Base-by-base conservation (phyloP, 2,113 vertebrate species). In the Lota lota region DNA sequence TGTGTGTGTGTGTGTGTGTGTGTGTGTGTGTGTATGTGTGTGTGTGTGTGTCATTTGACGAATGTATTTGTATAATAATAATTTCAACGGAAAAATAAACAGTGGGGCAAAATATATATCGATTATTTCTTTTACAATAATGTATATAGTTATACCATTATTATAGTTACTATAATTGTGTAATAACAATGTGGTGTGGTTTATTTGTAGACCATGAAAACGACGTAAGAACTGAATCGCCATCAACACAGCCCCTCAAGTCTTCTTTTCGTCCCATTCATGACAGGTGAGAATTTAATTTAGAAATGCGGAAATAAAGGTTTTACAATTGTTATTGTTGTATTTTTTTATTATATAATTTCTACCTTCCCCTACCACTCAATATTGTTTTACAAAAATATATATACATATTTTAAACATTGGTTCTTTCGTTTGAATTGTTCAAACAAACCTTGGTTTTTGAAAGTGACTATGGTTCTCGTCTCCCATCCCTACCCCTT, bases 261-360 rank as follows among this genome's bases (percentile, higher is more conserved):
- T 94, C 96, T 53, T 94, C 96, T 61, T 98, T 98, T 91, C 95
- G 97, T 88, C 93, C 96, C 16, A 91, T 95, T 65, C 95, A 95
- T 75, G 96, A 98, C 93, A 97, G 97, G 97, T 99, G 92, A 88
- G 86, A 76, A 40, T 66, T 33, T 16, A 33, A 12, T 56, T 33
- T 67, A 10, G 0, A 47, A 6, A 47, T 47, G 40, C 40, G 40
- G 7, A 47, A 47, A 47, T n/a, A n/a, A 47, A 14, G 40, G 7
- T 4, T 47, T 11, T 4, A 28, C 28, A 28, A 28, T 28, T 5
- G 6, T 28, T 28, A 28, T 28, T 28, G 28, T 47, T 47, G 12
- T 47, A 47, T 47, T 47, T 47, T 12, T 47, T 47, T 47, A 12
- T 47, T 47, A 6, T 47, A 47, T 47, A 47, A 8, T 47, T 10